Conservation (phyloP, 2,113 vertebrate genomes). For the Galeopterus variegatus region DNA sequence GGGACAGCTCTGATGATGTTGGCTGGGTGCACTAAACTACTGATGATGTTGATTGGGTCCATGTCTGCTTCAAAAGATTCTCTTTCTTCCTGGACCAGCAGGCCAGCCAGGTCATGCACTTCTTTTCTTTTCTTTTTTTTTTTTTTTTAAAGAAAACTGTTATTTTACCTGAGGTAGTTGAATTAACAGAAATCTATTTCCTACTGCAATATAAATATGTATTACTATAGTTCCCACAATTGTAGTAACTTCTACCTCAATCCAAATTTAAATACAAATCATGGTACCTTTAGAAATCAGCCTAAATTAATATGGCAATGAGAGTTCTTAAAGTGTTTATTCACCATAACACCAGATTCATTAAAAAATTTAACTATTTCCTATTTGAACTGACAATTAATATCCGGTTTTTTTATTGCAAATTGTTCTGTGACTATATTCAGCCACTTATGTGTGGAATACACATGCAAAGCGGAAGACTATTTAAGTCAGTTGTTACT, state of each 20-base stretch:
- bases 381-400: conserved; percentile 86
- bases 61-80: background rate
- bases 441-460: conserved; percentile 89
- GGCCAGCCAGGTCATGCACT: background rate
- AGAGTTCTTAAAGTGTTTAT: conserved; percentile 69
- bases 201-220: background rate
- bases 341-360: conserved; percentile 84
- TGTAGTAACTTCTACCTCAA: conserved; percentile 68
- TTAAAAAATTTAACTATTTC: conserved; percentile 87
- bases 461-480: conserved; percentile 89
- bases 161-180: conserved; percentile 54
- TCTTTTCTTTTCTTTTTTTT: no score
- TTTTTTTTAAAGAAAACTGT: conserved; percentile 19
- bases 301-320: conserved; percentile 55
- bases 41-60: background rate
- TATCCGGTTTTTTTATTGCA: conserved; percentile 80
- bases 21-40: background rate
- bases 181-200: conserved; percentile 61
- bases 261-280: conserved; percentile 77
- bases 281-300: conserved; percentile 68
- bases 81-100: background rate
- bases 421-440: conserved; percentile 85
- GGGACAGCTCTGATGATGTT: background rate
- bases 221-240: conserved; percentile 52
- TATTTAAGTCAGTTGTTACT: conserved; percentile 88